These are phyloP conservation scores for Tenthredo scrophulariae DNA, from an alignment of 2,888 invertebrate species.

Conservation along the genomic window DNA sequence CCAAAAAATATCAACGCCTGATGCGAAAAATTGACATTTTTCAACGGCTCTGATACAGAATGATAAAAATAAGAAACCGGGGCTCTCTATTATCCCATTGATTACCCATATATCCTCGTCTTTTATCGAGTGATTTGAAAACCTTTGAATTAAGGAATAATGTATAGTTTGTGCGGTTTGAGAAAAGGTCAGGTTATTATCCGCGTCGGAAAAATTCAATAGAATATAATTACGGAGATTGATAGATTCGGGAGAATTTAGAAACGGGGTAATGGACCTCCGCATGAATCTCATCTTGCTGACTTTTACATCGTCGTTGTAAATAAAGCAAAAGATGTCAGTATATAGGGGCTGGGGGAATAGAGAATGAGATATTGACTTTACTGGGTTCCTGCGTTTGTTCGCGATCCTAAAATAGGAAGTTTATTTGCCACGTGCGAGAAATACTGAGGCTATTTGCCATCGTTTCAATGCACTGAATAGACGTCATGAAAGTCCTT, in stretches of 20 bases:
- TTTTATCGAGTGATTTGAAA: too few relatives aligned
- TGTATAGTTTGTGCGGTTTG: background rate
- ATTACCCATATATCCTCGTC: too few relatives aligned
- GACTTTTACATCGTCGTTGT: background rate
- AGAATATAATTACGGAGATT: background rate
- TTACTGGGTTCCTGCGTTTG: background rate
- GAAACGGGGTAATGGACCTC: background rate
- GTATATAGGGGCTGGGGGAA: background rate
- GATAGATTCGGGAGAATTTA: background rate
- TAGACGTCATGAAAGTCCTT: background rate
- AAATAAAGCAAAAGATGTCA: background rate
- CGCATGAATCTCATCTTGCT: background rate
- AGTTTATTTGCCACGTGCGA: conserved; percentile 18
- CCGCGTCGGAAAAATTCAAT: background rate
- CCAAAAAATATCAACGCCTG: background rate
- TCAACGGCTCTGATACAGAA: background rate
- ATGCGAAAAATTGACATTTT: background rate
- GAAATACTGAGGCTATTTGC: background rate
- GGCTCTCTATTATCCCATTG: too few relatives aligned
- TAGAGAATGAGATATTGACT: background rate
- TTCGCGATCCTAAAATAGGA: conserved; percentile 3
- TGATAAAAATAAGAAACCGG: too few relatives aligned
- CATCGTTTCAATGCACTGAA: conserved; percentile 29
- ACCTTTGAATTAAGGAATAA: background rate
- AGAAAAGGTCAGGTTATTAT: background rate